These are phyloP conservation scores for Argya squamiceps DNA, from an alignment of 2,797 vertebrate species.

Conservation along the genomic window DNA sequence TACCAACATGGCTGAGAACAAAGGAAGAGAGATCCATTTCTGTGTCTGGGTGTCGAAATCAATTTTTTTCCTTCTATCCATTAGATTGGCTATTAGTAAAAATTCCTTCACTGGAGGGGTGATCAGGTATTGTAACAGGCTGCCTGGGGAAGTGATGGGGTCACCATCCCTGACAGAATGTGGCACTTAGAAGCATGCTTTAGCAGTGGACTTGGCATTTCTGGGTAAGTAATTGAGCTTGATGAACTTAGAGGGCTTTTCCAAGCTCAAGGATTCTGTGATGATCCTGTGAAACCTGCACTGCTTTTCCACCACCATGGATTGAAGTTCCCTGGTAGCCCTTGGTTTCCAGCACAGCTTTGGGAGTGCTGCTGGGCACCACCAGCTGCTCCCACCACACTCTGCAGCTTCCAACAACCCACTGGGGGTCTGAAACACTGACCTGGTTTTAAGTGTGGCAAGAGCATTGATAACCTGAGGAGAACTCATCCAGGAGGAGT, in stretches of 20 bases:
- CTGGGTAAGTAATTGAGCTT: background rate
- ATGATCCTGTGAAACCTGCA: background rate
- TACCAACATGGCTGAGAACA: background rate
- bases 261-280: rapidly evolving
- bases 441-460: background rate
- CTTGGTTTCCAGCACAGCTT: rapidly evolving
- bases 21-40: background rate
- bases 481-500: background rate
- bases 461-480: background rate
- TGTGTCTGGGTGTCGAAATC: background rate
- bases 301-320: rapidly evolving
- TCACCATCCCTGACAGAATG: background rate
- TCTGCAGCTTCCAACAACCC: rapidly evolving
- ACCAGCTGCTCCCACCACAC: rapidly evolving
- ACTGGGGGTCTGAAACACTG: rapidly evolving
- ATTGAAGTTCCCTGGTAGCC: background rate
- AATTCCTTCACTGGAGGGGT: background rate
- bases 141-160: background rate
- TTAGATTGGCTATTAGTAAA: background rate
- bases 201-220: background rate
- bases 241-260: background rate
- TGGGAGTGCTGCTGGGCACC: background rate
- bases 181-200: background rate
- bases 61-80: background rate
- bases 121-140: background rate